These are phyloP conservation scores for Andrena trimmerana DNA, from an alignment of 2,888 invertebrate genomes.

Conservation along the genomic window DNA sequence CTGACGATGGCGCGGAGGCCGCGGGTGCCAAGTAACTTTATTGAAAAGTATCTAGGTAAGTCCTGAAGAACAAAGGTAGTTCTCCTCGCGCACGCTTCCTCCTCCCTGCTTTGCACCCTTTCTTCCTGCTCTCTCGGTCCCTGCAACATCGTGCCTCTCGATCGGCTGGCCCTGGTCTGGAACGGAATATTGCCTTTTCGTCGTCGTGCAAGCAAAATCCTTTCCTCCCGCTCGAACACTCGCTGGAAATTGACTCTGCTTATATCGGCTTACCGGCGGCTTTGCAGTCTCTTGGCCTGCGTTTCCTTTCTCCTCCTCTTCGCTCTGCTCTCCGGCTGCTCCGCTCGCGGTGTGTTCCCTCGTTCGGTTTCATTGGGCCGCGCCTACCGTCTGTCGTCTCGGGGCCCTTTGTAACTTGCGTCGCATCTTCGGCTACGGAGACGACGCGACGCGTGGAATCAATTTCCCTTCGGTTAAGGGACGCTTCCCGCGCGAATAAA, in stretches of 20 bases:
- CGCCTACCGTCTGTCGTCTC: conserved; percentile 66
- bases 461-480: conserved; percentile 24
- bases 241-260: conserved; percentile 75
- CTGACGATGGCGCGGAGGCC: conserved; percentile 52
- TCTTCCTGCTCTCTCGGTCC: conserved; percentile 15
- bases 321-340: conserved; percentile 1
- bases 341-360: conserved; percentile 10
- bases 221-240: conserved; percentile 74
- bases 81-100: conserved; percentile 42
- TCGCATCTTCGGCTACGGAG: conserved; percentile 8
- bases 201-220: conserved; percentile 75
- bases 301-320: conserved; percentile 42
- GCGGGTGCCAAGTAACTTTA: conserved; percentile 73
- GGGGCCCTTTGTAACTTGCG: conserved; percentile 41
- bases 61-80: conserved; percentile 68
- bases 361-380: conserved; percentile 44
- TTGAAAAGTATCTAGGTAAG: conserved; percentile 75
- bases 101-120: conserved; percentile 24
- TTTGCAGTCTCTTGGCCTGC: conserved; percentile 66
- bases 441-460: conserved; percentile 22
- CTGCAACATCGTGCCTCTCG: conserved; percentile 24
- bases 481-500: neutral
- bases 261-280: conserved; percentile 74
- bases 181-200: conserved; percentile 75
- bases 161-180: conserved; percentile 52